Evolutionary conservation across 2,888 invertebrate species (phyloP).

Genomic region (Drosophila anceps): DNA sequence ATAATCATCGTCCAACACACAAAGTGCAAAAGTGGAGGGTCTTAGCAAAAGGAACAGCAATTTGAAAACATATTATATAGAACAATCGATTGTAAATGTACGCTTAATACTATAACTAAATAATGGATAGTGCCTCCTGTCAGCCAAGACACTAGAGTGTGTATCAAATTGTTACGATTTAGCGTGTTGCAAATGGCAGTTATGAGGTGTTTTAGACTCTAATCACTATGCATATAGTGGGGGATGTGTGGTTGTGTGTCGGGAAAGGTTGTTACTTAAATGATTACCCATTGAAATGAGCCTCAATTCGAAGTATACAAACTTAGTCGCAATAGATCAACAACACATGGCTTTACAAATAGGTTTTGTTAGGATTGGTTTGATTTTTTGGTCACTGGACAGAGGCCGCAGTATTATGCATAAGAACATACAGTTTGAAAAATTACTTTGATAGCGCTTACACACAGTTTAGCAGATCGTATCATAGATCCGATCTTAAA

Average conservation of each 20-base stretch:
- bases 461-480: slow-evolving; percentile 25
- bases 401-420: slow-evolving; percentile 26
- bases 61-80: slow-evolving; percentile 55
- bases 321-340: slow-evolving; percentile 41
- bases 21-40: slow-evolving; percentile 60
- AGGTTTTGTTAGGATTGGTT: slow-evolving; percentile 25
- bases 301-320: slow-evolving; percentile 37
- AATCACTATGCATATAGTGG: slow-evolving; percentile 44
- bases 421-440: slow-evolving; percentile 21
- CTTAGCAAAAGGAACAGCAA: slow-evolving; percentile 74
- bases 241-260: not conserved
- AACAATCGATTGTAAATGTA: slow-evolving; percentile 73
- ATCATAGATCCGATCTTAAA: slow-evolving; percentile 42
- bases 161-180: slow-evolving; percentile 40
- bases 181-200: slow-evolving; percentile 65
- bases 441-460: slow-evolving; percentile 47
- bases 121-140: slow-evolving; percentile 62
- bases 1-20: slow-evolving; percentile 54
- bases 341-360: slow-evolving; percentile 21
- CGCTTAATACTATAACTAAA: slow-evolving; percentile 73
- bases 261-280: slow-evolving; percentile 26
- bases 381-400: slow-evolving; percentile 50
- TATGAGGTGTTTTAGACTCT: slow-evolving; percentile 57
- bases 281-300: slow-evolving; percentile 40
- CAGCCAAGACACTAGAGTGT: slow-evolving; percentile 52